A percentile compares a stretch with the other conserved stretches of the same genome.
Conservation (phyloP, 2,888 invertebrate species). For the Cephus pulcher region DNA sequence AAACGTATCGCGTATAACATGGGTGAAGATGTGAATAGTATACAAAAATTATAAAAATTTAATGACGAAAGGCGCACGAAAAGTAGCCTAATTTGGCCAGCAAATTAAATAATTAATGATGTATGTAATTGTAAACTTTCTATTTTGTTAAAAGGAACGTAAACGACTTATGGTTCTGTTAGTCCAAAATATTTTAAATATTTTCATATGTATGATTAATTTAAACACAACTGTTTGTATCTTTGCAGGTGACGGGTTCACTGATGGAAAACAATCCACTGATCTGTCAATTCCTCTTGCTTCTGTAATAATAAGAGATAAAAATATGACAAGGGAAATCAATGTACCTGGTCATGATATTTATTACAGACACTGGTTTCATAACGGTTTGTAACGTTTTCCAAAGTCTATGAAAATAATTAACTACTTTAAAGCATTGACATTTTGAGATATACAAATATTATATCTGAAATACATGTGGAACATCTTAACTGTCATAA, state of each 20-base stretch:
- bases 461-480: background rate
- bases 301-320: slow-evolving; percentile 44
- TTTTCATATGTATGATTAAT: background rate
- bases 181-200: background rate
- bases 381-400: slow-evolving; percentile 26
- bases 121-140: background rate
- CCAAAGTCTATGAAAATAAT: background rate
- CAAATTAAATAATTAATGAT: background rate
- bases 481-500: background rate
- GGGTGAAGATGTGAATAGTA: background rate
- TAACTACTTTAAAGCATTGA: background rate
- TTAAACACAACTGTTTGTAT: background rate
- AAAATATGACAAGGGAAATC: slow-evolving; percentile 14
- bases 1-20: background rate
- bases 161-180: slow-evolving; percentile 4
- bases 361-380: slow-evolving; percentile 28
- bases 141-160: background rate
- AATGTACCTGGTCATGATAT: slow-evolving; percentile 23
- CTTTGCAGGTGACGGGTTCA: slow-evolving; percentile 42
- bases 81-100: background rate
- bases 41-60: background rate
- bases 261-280: slow-evolving; percentile 31
- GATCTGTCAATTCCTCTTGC: slow-evolving; percentile 34
- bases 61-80: background rate
- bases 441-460: background rate